phyloP scores from a whole-genome alignment of 2,888 invertebrate species.

The Gymnoscelis rufifasciata region DNA sequence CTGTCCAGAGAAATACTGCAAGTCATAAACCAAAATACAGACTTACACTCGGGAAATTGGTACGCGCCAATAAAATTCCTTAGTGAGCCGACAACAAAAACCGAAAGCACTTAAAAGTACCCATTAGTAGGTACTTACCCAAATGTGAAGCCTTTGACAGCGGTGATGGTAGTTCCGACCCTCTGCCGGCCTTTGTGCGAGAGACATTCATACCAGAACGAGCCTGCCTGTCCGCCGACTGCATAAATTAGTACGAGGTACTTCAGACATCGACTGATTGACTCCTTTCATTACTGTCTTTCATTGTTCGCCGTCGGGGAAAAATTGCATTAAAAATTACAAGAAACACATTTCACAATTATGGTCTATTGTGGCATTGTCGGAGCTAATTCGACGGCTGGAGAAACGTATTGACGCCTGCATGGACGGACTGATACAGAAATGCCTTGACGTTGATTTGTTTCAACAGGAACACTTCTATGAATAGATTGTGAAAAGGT shows the following conservation, averaged over 20 bases:
- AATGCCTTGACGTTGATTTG: slow-evolving; percentile 67
- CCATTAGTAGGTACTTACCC: slow-evolving; percentile 15
- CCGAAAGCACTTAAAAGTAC: slow-evolving; percentile 7
- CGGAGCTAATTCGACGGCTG: slow-evolving; percentile 62
- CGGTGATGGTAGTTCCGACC: slow-evolving; percentile 19
- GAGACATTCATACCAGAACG: slow-evolving; percentile 40
- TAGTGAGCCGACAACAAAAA: not conserved
- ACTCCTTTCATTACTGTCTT: slow-evolving; percentile 75
- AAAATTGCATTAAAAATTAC: slow-evolving; percentile 70
- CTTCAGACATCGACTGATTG: slow-evolving; percentile 74
- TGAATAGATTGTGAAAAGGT: not conserved
- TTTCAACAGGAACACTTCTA: slow-evolving; percentile 58
- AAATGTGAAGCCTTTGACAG: slow-evolving; percentile 21
- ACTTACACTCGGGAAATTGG: not conserved
- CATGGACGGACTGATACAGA: slow-evolving; percentile 53
- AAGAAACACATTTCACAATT: slow-evolving; percentile 75
- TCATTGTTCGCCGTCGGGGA: slow-evolving; percentile 71
- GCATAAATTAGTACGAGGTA: slow-evolving; percentile 69
- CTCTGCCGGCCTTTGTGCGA: slow-evolving; percentile 52
- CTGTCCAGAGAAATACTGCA: not conserved
- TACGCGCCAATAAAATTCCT: not conserved
- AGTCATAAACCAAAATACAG: not conserved
- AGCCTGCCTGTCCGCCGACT: slow-evolving; percentile 33
- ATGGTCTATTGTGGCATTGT: slow-evolving; percentile 77
- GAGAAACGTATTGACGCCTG: slow-evolving; percentile 50